phyloP scores from a whole-genome alignment of 2,888 invertebrate genomes.

The Caenorhabditis macrosperma region DNA sequence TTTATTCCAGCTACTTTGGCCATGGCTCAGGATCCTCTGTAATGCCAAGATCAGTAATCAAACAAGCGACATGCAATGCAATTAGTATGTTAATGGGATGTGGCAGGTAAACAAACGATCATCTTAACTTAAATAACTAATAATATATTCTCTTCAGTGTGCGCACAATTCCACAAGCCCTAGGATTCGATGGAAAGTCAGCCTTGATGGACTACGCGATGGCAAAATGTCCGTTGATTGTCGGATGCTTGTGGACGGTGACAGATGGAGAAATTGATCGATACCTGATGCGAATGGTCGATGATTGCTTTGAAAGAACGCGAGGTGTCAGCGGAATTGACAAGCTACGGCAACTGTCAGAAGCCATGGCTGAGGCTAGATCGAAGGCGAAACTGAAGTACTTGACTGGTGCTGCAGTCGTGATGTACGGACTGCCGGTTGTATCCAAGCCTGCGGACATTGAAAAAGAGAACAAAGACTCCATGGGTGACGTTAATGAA shows the following conservation, averaged over 20 bases:
- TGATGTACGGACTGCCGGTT: slow-evolving; percentile 74
- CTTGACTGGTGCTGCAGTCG: slow-evolving; percentile 75
- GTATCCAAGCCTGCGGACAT: slow-evolving; percentile 29
- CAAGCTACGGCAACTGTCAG: slow-evolving; percentile 55
- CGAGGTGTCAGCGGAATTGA: slow-evolving; percentile 14
- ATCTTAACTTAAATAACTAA: no score
- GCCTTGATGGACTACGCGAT: slow-evolving; percentile 72
- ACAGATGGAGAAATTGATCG: slow-evolving; percentile 78
- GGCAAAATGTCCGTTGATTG: slow-evolving; percentile 73
- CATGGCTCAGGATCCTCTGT: slow-evolving; percentile 65
- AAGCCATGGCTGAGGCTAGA: slow-evolving; percentile 67
- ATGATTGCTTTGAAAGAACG: slow-evolving; percentile 50
- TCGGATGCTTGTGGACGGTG: slow-evolving; percentile 78
- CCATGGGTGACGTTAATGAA: no score
- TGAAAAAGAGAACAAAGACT: background rate
- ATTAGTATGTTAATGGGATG: slow-evolving; percentile 77
- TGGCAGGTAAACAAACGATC: slow-evolving; percentile 67
- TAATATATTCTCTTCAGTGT: slow-evolving; percentile 60
- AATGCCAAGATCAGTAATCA: slow-evolving; percentile 59
- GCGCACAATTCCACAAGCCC: slow-evolving; percentile 70
- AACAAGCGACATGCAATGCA: slow-evolving; percentile 71
- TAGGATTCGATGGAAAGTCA: slow-evolving; percentile 72
- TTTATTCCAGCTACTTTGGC: slow-evolving; percentile 68
- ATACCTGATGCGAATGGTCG: slow-evolving; percentile 72
- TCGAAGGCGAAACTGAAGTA: slow-evolving; percentile 67